Conservation (phyloP, 2,797 vertebrate genomes). For the Rallus crepitans region DNA sequence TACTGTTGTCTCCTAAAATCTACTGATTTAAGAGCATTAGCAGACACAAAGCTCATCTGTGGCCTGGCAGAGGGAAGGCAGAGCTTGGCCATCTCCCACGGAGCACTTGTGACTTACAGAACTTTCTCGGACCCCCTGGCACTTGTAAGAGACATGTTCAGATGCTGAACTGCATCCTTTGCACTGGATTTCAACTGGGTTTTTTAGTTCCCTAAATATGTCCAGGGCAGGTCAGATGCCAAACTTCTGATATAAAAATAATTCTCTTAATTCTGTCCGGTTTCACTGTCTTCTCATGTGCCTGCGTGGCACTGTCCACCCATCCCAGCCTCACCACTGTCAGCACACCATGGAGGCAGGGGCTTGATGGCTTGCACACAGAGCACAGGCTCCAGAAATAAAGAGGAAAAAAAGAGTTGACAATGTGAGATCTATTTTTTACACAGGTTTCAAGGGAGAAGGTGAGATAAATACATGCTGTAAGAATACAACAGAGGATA, state of each 20-base stretch:
- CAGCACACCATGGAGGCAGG: accelerated
- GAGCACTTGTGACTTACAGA: conserved; percentile 42
- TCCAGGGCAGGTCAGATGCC: neutral
- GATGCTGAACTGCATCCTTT: neutral
- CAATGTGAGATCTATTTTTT: neutral
- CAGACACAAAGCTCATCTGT: neutral
- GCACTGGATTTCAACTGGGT: neutral
- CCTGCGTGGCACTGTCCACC: neutral
- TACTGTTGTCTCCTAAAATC: conserved; percentile 9
- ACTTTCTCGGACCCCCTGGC: neutral
- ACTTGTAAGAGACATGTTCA: accelerated
- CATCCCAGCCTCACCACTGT: accelerated
- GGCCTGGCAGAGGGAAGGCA: neutral
- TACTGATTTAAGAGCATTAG: neutral
- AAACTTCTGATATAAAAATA: neutral
- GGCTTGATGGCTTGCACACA: neutral
- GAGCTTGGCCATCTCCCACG: neutral
- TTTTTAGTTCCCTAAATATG: neutral
- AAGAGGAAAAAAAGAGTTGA: conserved; percentile 8
- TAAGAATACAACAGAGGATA: conserved; percentile 46
- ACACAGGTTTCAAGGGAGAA: neutral
- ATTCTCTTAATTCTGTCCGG: neutral
- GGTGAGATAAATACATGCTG: conserved; percentile 55
- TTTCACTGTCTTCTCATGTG: neutral
- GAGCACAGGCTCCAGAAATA: neutral